Percentiles rank a stretch among this genome's conserved stretches.
These are phyloP conservation scores for Ctenoplectra terminalis DNA, from an alignment of 1,140 invertebrate genomes.

Conservation along the genomic window DNA sequence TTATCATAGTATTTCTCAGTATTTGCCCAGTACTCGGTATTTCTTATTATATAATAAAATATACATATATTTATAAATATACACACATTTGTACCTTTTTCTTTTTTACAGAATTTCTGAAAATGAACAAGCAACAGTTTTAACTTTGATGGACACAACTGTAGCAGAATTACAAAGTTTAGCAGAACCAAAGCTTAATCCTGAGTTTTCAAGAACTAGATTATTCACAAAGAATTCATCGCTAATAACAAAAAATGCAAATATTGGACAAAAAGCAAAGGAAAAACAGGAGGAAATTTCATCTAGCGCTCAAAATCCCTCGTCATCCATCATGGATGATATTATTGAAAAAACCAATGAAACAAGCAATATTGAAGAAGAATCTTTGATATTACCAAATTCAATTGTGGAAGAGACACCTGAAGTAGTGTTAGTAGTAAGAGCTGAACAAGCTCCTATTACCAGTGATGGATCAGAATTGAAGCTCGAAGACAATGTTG, in stretches of 20 bases:
- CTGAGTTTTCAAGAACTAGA: slow-evolving; percentile 44
- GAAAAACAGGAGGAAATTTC: slow-evolving; percentile 13
- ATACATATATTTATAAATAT: too few relatives aligned
- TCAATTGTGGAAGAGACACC: slow-evolving; percentile 35
- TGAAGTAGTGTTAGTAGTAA: slow-evolving; percentile 75
- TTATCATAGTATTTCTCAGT: too few relatives aligned
- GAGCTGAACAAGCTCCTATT: slow-evolving; percentile 73
- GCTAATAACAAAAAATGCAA: neutral
- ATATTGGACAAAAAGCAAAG: slow-evolving; percentile 1
- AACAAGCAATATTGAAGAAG: slow-evolving; percentile 20
- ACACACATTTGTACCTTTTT: too few relatives aligned
- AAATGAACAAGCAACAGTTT: slow-evolving; percentile 85
- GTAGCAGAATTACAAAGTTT: slow-evolving; percentile 84
- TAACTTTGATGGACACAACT: slow-evolving; percentile 86
- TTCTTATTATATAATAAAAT: too few relatives aligned
- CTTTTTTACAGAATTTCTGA: slow-evolving; percentile 85
- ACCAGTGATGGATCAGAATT: slow-evolving; percentile 19
- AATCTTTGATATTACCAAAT: slow-evolving; percentile 34
- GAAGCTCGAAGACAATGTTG: slow-evolving; percentile 46
- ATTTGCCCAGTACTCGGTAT: too few relatives aligned
- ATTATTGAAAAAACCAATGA: slow-evolving; percentile 31
- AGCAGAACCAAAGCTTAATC: slow-evolving; percentile 71
- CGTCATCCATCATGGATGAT: slow-evolving; percentile 41
- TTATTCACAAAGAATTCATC: slow-evolving; percentile 48
- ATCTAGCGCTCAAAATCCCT: slow-evolving; percentile 37